A percentile compares a stretch with the other conserved stretches of the same genome.
Evolutionary conservation across 2,113 vertebrate genomes (phyloP).

Genomic region (Misgurnus mizolepis): DNA sequence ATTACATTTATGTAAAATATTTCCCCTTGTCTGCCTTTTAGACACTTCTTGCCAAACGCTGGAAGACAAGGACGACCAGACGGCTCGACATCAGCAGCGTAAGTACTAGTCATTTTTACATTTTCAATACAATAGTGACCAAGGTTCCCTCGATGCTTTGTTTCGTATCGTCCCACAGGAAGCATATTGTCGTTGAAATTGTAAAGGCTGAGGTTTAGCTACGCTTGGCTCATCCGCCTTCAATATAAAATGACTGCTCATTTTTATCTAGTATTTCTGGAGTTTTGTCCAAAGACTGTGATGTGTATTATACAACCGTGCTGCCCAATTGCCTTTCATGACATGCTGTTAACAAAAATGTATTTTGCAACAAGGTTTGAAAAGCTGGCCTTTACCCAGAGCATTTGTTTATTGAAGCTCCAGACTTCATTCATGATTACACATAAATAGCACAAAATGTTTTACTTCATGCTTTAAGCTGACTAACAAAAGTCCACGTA

Average conservation of each 20-base stretch:
- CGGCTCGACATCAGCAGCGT: too few relatives aligned
- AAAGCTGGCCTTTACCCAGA: neutral
- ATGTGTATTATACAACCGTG: neutral
- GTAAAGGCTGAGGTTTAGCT: neutral
- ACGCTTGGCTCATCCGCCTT: neutral
- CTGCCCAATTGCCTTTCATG: constrained; percentile 6
- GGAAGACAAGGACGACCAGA: too few relatives aligned
- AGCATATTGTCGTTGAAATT: neutral
- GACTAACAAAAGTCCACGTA: too few relatives aligned
- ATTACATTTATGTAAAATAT: neutral
- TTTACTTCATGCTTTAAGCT: too few relatives aligned
- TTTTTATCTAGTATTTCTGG: neutral
- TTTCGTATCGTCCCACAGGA: neutral
- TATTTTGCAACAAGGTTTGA: neutral
- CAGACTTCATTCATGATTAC: neutral
- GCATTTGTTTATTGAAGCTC: constrained; percentile 8
- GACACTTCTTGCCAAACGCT: neutral
- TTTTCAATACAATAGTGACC: neutral
- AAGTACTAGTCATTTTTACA: neutral
- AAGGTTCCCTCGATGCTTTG: neutral
- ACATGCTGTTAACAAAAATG: constrained; percentile 9
- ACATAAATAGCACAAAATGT: neutral
- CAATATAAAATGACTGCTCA: neutral
- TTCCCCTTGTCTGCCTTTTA: neutral
- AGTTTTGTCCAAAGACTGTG: neutral